Conservation (phyloP, 2,113 vertebrate species). For the Grantiella picta region DNA sequence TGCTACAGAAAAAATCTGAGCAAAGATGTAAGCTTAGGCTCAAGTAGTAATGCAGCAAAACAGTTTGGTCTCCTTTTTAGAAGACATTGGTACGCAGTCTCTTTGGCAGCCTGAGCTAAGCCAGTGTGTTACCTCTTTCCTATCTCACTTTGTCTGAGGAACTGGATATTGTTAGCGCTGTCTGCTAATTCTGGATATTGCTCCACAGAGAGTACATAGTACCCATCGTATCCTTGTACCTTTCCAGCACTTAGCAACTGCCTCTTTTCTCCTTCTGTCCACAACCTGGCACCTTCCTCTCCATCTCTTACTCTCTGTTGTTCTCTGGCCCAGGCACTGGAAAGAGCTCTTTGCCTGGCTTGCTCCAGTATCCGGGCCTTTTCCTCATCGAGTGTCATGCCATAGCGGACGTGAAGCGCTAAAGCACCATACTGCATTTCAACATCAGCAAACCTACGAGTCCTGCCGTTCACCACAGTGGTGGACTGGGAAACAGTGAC, state of each 20-base stretch:
- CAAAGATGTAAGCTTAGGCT: constrained; percentile 82
- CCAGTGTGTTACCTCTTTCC: constrained; percentile 96
- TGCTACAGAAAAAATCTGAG: constrained; percentile 87
- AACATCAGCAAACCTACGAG: constrained; percentile 96
- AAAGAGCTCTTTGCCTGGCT: constrained; percentile 90
- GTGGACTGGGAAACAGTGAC: constrained; percentile 97
- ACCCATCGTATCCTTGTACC: constrained; percentile 95
- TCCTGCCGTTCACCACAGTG: constrained; percentile 91
- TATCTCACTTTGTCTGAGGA: constrained; percentile 97
- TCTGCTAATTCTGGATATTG: constrained; percentile 98
- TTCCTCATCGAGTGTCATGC: constrained; percentile 94
- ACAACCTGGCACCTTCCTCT: constrained; percentile 91
- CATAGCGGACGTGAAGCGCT: constrained; percentile 93
- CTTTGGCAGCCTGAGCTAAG: constrained; percentile 79
- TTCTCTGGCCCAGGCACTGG: constrained; percentile 90
- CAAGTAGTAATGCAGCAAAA: constrained; percentile 82
- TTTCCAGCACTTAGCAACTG: constrained; percentile 94
- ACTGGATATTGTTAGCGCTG: constrained; percentile 96
- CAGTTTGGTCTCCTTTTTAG: constrained; percentile 74
- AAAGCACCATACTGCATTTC: constrained; percentile 89
- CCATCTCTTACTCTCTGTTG: constrained; percentile 92
- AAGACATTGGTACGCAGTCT: constrained; percentile 72
- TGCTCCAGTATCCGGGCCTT: constrained; percentile 93
- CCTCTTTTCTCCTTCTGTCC: constrained; percentile 97
- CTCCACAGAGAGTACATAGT: constrained; percentile 98